phyloP scores from a whole-genome alignment of 2,113 vertebrate species.

The Sterrhoptilus dennistouni region DNA sequence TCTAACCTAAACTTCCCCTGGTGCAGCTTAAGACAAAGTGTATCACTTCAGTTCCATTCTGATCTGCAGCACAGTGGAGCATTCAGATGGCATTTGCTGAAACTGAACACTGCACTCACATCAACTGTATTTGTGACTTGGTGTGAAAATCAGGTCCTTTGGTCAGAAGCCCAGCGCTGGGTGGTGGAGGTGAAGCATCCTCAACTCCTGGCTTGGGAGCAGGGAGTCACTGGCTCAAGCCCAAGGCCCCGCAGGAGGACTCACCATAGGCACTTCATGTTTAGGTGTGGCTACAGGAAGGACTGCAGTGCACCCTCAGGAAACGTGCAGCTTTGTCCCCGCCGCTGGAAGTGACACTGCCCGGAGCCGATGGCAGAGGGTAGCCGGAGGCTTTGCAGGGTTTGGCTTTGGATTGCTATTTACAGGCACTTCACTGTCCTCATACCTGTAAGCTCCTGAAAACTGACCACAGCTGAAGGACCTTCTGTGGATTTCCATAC shows the following conservation, averaged over 20 bases:
- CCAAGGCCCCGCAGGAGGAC: background rate
- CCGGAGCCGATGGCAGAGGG: background rate
- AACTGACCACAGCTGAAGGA: background rate
- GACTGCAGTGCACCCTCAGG: background rate
- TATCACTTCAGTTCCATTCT: background rate
- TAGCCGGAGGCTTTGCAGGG: background rate
- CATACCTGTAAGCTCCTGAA: background rate
- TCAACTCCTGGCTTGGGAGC: background rate
- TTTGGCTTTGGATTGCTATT: slow-evolving; percentile 53
- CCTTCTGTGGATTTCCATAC: background rate
- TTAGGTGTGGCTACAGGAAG: background rate
- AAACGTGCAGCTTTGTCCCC: background rate
- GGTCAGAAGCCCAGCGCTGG: background rate
- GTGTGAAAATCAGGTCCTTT: background rate
- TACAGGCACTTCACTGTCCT: slow-evolving; percentile 59
- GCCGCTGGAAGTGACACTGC: fast-evolving
- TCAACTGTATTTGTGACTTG: background rate
- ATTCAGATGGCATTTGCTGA: background rate
- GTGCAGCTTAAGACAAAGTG: background rate
- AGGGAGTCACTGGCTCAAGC: background rate
- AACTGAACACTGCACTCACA: background rate
- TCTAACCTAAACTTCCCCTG: background rate
- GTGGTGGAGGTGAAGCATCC: background rate
- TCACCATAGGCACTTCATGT: slow-evolving; percentile 39
- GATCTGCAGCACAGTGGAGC: background rate